These are phyloP conservation scores for Oreochromis niloticus DNA, from an alignment of 2,113 vertebrate genomes.

Conservation along the genomic window DNA sequence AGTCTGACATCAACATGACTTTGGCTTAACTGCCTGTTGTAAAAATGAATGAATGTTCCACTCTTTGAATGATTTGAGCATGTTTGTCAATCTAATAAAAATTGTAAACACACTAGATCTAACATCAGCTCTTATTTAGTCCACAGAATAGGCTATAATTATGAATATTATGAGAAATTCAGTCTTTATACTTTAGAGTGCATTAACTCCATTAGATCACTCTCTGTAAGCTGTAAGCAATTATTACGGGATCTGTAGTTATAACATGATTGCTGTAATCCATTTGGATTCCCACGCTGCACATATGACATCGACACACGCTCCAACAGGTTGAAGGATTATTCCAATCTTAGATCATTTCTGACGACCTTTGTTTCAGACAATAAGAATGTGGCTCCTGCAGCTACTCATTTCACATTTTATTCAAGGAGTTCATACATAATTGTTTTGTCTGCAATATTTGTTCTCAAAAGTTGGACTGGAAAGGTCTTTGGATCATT, in stretches of 20 bases:
- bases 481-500: neutral
- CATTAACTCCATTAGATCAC: constrained; percentile 37
- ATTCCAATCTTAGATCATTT: neutral
- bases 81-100: neutral
- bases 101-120: neutral
- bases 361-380: neutral
- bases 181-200: neutral
- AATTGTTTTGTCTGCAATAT: neutral
- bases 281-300: constrained; percentile 25
- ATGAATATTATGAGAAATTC: neutral
- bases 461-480: neutral
- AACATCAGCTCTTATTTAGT: neutral
- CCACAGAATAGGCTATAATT: neutral
- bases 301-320: neutral
- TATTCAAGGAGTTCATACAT: neutral
- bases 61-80: neutral
- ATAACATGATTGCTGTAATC: constrained; percentile 56
- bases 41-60: neutral
- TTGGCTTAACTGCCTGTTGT: neutral
- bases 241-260: constrained; percentile 37
- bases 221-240: constrained; percentile 38
- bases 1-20: neutral
- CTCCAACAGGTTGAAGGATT: constrained; percentile 7
- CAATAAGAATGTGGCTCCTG: neutral
- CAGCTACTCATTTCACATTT: neutral